Conservation (phyloP, 2,797 vertebrate genomes). For the Salmo trutta region DNA sequence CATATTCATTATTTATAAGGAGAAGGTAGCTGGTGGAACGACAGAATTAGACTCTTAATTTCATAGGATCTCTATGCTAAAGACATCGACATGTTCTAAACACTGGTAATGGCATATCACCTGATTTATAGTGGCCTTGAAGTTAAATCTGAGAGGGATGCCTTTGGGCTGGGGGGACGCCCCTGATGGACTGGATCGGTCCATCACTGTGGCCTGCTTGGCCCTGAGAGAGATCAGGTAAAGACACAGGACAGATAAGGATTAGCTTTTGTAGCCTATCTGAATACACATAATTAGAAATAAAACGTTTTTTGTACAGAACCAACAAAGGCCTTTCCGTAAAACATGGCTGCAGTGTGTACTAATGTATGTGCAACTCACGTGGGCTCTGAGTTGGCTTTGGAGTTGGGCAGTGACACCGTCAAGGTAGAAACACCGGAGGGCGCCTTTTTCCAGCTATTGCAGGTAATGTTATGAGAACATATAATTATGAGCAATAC, state of each 20-base stretch:
- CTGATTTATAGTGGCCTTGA: constrained; percentile 72
- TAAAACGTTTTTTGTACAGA: neutral
- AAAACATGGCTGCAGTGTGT: neutral
- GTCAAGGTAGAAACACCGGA: constrained; percentile 67
- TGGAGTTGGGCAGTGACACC: constrained; percentile 69
- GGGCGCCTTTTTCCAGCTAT: constrained; percentile 61
- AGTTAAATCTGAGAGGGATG: constrained; percentile 72
- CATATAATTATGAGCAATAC: neutral
- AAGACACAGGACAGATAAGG: neutral
- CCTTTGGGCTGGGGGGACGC: constrained; percentile 59
- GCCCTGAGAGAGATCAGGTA: constrained; percentile 5
- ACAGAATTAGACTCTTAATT: neutral
- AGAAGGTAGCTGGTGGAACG: neutral
- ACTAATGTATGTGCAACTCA: constrained; percentile 46
- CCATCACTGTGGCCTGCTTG: constrained; percentile 22
- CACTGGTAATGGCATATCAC: constrained; percentile 44
- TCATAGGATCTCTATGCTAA: neutral
- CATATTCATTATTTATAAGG: neutral
- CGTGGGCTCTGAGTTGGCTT: constrained; percentile 44
- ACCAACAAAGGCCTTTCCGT: neutral
- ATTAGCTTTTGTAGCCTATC: neutral
- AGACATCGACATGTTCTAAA: neutral
- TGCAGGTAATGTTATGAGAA: neutral
- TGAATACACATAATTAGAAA: neutral
- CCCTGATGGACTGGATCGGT: constrained; percentile 29